Percentiles rank a stretch among this genome's conserved stretches.
These are phyloP conservation scores for Myotis pilosus DNA, from an alignment of 2,797 vertebrate species.

Conservation along the genomic window DNA sequence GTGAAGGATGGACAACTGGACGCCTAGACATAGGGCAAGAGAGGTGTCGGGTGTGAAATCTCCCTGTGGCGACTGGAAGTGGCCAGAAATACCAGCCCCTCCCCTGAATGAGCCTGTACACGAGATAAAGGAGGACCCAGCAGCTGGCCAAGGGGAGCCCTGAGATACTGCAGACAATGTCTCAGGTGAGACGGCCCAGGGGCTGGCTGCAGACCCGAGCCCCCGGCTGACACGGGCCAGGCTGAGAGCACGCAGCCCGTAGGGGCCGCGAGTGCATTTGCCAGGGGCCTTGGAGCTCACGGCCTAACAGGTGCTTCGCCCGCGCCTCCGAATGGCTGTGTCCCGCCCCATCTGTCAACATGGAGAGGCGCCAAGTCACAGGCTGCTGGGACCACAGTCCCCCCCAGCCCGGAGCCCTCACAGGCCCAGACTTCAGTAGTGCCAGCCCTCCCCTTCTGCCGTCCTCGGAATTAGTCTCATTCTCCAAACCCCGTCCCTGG, in stretches of 20 bases:
- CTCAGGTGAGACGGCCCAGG: too few relatives aligned
- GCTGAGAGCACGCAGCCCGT: background rate
- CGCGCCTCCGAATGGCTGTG: background rate
- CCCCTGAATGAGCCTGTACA: background rate
- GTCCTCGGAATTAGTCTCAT: background rate
- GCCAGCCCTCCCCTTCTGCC: too few relatives aligned
- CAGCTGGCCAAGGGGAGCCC: background rate
- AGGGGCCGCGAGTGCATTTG: background rate
- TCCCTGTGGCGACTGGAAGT: background rate
- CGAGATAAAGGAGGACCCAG: background rate
- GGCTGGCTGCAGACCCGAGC: background rate
- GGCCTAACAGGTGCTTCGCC: background rate
- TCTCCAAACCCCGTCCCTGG: background rate
- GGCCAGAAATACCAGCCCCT: background rate
- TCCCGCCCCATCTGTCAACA: slow-evolving; percentile 75
- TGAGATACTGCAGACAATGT: too few relatives aligned
- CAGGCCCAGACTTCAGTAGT: too few relatives aligned
- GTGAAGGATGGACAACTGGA: background rate
- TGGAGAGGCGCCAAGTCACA: slow-evolving; percentile 69
- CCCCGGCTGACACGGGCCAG: background rate
- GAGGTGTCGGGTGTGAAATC: background rate
- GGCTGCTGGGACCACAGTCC: slow-evolving; percentile 32
- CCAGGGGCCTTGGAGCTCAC: background rate
- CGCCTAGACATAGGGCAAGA: background rate
- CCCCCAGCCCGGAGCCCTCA: background rate